Conservation (phyloP, 1,140 invertebrate genomes). For the Tyrophagus putrescentiae region DNA sequence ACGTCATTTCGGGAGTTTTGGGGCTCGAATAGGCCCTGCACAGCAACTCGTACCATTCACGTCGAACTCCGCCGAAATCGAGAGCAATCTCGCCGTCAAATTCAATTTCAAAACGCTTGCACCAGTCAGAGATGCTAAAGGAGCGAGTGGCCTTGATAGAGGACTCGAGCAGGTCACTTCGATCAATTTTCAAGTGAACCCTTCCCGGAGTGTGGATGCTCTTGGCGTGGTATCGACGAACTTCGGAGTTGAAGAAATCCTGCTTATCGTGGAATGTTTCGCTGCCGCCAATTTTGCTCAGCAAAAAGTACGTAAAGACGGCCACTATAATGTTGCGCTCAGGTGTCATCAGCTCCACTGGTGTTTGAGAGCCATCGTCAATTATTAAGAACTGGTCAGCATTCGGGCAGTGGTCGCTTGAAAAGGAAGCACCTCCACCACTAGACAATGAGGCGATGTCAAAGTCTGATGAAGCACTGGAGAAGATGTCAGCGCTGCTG, state of each 20-base stretch:
- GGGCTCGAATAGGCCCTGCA: constrained; percentile 71
- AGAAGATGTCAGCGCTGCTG: not conserved
- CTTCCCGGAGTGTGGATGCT: constrained; percentile 55
- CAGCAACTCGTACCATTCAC: constrained; percentile 84
- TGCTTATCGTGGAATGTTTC: constrained; percentile 91
- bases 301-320: constrained; percentile 73
- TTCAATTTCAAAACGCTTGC: constrained; percentile 75
- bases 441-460: not conserved
- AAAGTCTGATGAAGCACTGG: constrained; percentile 2
- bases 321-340: constrained; percentile 79
- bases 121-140: constrained; percentile 69
- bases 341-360: constrained; percentile 59
- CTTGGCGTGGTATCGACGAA: constrained; percentile 65
- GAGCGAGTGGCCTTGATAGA: constrained; percentile 59
- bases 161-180: constrained; percentile 62
- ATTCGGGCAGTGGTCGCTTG: constrained; percentile 31
- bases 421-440: constrained; percentile 11
- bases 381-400: constrained; percentile 51
- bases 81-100: constrained; percentile 85
- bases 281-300: constrained; percentile 85
- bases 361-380: constrained; percentile 76
- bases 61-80: constrained; percentile 78
- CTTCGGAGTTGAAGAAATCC: constrained; percentile 84
- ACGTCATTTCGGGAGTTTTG: constrained; percentile 36
- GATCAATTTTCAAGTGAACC: constrained; percentile 57